Conservation (phyloP, 2,797 vertebrate species). For the Spheniscus humboldti region DNA sequence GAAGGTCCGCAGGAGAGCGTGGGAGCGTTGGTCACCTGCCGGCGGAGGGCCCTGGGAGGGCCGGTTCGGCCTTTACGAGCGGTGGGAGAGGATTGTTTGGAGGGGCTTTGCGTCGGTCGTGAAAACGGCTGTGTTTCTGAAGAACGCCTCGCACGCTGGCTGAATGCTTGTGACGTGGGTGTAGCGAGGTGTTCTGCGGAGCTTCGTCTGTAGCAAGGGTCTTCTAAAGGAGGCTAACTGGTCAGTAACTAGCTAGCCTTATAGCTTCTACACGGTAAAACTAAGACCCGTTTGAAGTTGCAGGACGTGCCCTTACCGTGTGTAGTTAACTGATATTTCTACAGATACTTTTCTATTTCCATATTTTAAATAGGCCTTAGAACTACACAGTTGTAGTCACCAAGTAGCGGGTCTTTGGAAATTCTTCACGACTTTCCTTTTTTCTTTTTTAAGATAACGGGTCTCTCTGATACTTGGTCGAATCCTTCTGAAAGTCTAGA, state of each 20-base stretch:
- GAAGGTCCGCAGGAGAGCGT: not conserved
- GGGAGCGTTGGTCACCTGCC: no score
- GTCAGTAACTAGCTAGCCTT: not conserved
- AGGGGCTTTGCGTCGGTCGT: not conserved
- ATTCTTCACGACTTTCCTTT: not conserved
- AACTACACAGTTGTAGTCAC: not conserved
- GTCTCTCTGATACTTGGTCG: not conserved
- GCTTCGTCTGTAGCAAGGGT: accelerated
- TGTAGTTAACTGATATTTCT: no score
- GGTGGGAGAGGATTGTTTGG: no score
- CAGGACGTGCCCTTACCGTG: accelerated
- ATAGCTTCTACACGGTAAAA: accelerated
- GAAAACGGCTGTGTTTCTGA: not conserved
- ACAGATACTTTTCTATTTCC: accelerated
- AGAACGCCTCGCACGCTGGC: accelerated
- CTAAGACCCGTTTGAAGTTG: accelerated
- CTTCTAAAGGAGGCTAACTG: not conserved
- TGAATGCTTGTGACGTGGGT: accelerated
- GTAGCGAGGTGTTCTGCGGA: accelerated
- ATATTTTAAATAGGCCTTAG: accelerated
- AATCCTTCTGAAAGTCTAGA: not conserved
- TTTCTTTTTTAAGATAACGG: accelerated
- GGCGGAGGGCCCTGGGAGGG: not conserved
- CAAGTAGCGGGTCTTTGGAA: not conserved
- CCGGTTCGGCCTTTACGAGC: not conserved